Conservation (phyloP, 1,140 invertebrate genomes). For the Drosophila arizonae region DNA sequence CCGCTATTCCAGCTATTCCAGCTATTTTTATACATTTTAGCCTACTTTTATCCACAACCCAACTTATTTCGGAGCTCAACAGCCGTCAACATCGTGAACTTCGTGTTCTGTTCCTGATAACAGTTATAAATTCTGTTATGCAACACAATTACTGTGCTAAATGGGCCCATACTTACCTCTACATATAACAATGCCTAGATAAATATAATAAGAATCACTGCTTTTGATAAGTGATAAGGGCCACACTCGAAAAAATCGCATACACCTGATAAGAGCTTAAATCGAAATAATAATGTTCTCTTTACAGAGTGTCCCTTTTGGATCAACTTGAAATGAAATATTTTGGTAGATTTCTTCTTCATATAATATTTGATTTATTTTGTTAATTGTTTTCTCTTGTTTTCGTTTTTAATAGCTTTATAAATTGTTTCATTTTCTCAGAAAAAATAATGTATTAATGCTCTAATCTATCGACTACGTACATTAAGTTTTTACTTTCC, state of each 20-base stretch:
- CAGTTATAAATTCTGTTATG: neutral
- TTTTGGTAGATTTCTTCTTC: neutral
- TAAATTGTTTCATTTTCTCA: constrained; percentile 74
- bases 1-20: too few species aligned
- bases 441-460: constrained; percentile 66
- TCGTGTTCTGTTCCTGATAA: neutral
- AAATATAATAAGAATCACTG: neutral
- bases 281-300: neutral
- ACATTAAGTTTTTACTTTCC: constrained; percentile 30
- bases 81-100: too few species aligned
- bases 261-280: constrained; percentile 2
- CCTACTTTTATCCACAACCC: too few species aligned
- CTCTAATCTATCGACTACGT: constrained; percentile 48
- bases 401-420: constrained; percentile 50
- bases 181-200: too few species aligned
- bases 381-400: constrained; percentile 30
- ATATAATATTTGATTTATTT: constrained; percentile 53
- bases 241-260: neutral
- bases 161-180: neutral
- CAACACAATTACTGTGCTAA: neutral
- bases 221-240: constrained; percentile 6
- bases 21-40: too few species aligned
- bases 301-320: neutral
- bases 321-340: neutral
- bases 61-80: too few species aligned